phyloP scores from a whole-genome alignment of 2,113 vertebrate species.

The Herpetotheres cachinnans region DNA sequence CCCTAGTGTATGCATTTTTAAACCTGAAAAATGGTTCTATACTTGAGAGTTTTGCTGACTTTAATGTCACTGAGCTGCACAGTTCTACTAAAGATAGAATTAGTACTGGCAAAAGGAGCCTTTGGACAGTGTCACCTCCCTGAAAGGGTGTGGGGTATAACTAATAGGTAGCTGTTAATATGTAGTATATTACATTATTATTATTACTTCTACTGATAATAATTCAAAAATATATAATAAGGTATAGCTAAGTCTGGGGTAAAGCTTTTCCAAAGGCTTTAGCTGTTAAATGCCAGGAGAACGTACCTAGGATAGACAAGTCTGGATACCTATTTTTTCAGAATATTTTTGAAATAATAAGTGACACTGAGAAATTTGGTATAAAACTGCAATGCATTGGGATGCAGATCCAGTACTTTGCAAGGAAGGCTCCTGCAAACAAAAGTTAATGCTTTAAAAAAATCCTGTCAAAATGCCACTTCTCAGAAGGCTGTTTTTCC shows the following conservation, averaged over 20 bases:
- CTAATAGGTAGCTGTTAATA: background rate
- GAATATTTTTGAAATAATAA: background rate
- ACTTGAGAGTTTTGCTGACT: background rate
- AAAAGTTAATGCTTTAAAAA: background rate
- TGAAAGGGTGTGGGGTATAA: background rate
- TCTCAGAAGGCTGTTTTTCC: background rate
- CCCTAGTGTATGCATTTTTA: background rate
- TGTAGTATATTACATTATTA: background rate
- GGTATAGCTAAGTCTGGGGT: background rate
- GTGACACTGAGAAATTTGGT: background rate
- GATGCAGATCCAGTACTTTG: background rate
- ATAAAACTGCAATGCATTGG: accelerated
- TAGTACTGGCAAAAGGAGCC: background rate
- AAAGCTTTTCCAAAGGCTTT: background rate
- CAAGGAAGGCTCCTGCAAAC: background rate
- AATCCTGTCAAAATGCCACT: background rate
- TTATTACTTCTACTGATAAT: background rate
- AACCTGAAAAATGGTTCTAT: background rate
- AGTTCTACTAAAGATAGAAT: background rate
- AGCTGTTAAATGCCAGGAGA: background rate
- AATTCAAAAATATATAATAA: too few relatives aligned
- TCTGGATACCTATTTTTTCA: background rate
- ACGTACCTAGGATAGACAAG: background rate
- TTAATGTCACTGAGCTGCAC: background rate
- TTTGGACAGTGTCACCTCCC: background rate